Evolutionary conservation across 2,113 vertebrate species (phyloP).

Genomic region (Sylvilagus bachmani): DNA sequence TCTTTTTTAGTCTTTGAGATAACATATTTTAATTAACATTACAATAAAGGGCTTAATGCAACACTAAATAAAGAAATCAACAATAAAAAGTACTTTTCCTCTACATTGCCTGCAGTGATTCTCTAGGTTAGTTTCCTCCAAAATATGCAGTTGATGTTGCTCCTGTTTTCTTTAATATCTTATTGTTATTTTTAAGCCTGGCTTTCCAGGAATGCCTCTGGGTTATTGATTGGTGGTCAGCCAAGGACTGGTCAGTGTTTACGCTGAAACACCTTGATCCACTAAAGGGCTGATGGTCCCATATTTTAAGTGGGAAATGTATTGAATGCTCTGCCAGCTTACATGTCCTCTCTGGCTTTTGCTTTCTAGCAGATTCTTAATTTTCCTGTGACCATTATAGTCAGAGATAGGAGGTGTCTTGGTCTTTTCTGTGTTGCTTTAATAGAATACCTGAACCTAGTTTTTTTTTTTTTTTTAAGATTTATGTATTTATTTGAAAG

Average conservation of each 20-base stretch:
- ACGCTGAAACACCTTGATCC: too few relatives aligned
- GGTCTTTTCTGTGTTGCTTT: neutral
- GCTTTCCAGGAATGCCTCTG: neutral
- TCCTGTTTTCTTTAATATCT: neutral
- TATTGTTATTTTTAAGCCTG: neutral
- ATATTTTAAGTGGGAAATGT: neutral
- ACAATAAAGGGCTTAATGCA: too few relatives aligned
- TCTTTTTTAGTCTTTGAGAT: too few relatives aligned
- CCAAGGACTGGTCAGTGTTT: neutral
- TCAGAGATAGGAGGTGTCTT: neutral
- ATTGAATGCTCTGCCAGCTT: neutral
- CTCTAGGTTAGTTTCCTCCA: neutral
- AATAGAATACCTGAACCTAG: neutral
- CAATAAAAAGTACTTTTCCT: neutral
- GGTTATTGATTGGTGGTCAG: neutral
- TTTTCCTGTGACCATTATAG: neutral
- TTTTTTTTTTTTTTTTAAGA: too few relatives aligned
- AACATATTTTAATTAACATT: too few relatives aligned
- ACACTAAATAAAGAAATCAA: too few relatives aligned
- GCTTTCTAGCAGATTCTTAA: neutral
- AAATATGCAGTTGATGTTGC: neutral
- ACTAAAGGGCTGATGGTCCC: neutral
- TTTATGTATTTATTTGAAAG: too few relatives aligned
- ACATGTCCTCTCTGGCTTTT: neutral
- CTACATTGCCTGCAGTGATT: neutral